Conservation (phyloP, 2,888 invertebrate genomes). For the Yponomeuta evonymella region DNA sequence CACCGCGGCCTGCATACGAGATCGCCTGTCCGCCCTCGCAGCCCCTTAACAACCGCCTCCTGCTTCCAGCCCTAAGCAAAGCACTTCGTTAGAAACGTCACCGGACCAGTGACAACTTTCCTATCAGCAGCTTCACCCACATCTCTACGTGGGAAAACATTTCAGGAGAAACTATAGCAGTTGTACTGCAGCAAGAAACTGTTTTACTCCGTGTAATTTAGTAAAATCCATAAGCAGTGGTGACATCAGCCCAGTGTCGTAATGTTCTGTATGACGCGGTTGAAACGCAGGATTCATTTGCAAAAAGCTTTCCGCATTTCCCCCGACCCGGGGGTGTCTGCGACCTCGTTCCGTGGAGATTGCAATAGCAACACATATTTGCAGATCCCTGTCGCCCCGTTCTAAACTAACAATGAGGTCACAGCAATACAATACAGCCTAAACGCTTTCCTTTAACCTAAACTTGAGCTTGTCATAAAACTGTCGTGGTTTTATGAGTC, state of each 20-base stretch:
- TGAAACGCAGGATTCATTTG: constrained; percentile 39
- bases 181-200: neutral
- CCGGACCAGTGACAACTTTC: constrained; percentile 29
- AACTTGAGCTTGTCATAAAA: constrained; percentile 7
- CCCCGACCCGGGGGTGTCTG: constrained; percentile 37
- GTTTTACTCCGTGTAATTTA: neutral
- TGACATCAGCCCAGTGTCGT: constrained; percentile 32
- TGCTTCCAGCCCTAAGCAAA: constrained; percentile 50
- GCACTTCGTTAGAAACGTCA: constrained; percentile 55
- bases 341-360: constrained; percentile 48
- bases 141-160: neutral
- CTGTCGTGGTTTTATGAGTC: constrained; percentile 9
- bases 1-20: constrained; percentile 70
- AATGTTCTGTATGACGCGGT: constrained; percentile 40
- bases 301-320: constrained; percentile 52
- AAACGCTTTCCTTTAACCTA: constrained; percentile 18
- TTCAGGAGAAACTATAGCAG: neutral
- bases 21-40: constrained; percentile 24
- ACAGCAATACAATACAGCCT: constrained; percentile 31
- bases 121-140: neutral
- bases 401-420: constrained; percentile 37
- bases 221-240: constrained; percentile 22
- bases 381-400: constrained; percentile 30
- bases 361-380: constrained; percentile 42
- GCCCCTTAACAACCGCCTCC: constrained; percentile 57